Conservation (phyloP, 2,113 vertebrate genomes). For the Psittacus erithacus region DNA sequence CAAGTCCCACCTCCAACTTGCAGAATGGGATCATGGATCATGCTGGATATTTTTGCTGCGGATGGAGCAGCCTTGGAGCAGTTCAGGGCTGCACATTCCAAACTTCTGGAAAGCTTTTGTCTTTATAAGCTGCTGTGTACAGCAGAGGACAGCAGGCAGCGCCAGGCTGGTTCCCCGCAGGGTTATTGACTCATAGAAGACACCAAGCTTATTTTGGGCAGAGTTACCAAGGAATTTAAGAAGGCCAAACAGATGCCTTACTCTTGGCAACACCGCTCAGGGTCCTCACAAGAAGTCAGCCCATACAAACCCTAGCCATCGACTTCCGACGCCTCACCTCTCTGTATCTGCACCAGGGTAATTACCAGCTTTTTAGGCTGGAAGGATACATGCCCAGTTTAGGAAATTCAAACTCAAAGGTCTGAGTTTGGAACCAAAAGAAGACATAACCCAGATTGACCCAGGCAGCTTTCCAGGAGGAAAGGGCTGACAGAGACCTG, state of each 20-base stretch:
- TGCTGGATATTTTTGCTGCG: background rate
- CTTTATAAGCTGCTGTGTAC: background rate
- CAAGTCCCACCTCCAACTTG: rapidly evolving
- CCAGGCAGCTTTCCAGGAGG: background rate
- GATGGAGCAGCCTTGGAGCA: background rate
- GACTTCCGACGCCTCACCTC: background rate
- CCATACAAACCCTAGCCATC: background rate
- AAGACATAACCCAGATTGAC: background rate
- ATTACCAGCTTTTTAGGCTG: background rate
- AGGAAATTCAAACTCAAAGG: background rate
- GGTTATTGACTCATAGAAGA: background rate
- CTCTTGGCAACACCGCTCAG: background rate
- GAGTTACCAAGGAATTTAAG: background rate
- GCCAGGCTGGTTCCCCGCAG: background rate
- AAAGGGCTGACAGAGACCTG: background rate
- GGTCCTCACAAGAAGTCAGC: background rate
- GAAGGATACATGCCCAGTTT: background rate
- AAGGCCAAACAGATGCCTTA: background rate
- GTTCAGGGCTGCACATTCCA: background rate
- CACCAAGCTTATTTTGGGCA: background rate
- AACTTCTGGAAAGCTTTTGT: background rate
- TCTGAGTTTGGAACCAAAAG: background rate
- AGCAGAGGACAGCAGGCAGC: background rate
- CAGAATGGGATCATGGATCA: background rate
- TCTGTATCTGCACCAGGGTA: background rate